Base-by-base conservation (phyloP, 2,888 invertebrate genomes). In the Drosophila prostipennis region DNA sequence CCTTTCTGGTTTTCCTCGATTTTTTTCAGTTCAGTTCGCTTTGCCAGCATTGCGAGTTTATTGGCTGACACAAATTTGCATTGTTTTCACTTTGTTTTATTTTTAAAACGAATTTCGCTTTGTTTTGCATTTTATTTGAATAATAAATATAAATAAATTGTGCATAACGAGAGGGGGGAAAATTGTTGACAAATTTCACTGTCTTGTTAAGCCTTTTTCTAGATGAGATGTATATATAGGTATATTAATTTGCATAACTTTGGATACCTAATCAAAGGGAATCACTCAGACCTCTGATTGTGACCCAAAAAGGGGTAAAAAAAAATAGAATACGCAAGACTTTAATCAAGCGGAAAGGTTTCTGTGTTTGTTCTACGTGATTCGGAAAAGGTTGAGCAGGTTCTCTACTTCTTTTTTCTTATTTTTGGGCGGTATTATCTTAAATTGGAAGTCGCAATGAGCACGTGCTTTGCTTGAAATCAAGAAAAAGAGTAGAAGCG, bases 201-300 rank as follows among this genome's bases (percentile, higher is more conserved):
- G 29, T 29, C 29, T 29, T 57, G 58, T 42, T 42, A 42, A 34
- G 13, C 58, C 58, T 58, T 42, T 58, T 40, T 40, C 40, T 6
- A 13, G 23, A 26, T 11, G 13, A 13, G 13, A 26, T 40, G 10
- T 23, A 16, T 40, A 23, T 13, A 39, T 39, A 16, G n/a, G n/a
- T n/a, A 19, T 19, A 19, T 19, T 49, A 74, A 78, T 78, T 78
- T 78, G 64, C 82, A 78, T 78, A 78, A 72, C 81, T 72, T 79
- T 72, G 67, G 52, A 46, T 42, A 43, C 32, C 42, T 49, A 65
- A 49, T 65, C 42, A 57, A 58, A 40, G 53, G 19, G 14, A 39
- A 45, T 23, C 32, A 19, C 39, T 26, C 32, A n/a, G 11, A 46
- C 34, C 14, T 34, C 61, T 64, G 65, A 63, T 64, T 63, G 65